Base-by-base conservation (phyloP, 1,140 invertebrate species). In the Oncopodura yosiiana region DNA sequence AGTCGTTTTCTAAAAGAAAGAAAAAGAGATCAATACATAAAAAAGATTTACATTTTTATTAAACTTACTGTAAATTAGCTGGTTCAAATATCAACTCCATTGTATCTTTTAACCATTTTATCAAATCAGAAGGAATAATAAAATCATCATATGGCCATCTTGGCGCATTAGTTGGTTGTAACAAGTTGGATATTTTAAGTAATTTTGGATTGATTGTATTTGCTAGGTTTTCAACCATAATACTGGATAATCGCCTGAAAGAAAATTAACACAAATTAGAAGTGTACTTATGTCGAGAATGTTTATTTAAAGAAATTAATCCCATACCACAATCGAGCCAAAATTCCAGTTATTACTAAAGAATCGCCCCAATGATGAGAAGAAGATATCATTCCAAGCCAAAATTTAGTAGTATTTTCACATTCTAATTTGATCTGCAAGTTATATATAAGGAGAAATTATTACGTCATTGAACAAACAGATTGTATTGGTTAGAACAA, bases 281-380 rank as follows among this genome's bases (percentile, higher is more conserved):
- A n/a, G n/a, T n/a, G n/a, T n/a, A n/a, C n/a, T n/a, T n/a, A n/a
- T n/a, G n/a, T n/a, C n/a, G n/a, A n/a, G n/a, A n/a, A n/a, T n/a
- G n/a, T n/a, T n/a, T n/a, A n/a, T n/a, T n/a, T n/a, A n/a, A n/a
- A n/a, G n/a, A n/a, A n/a, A n/a, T n/a, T n/a, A n/a, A n/a, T n/a
- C n/a, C 8, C 30, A 34, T 48, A 49, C 60, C 60, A 61, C 16
- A 61, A 45, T 36, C 60, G 53, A 2, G 60, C 37, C 24, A 61
- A 34, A 19, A 58, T 51, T 8, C 50, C 43, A 18, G 44, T 48
- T 4, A 58, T 41, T n/a, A 61, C 43, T n/a, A 61, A 37, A 5
- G 60, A 61, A 39, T 61, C 60, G 26, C 60, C 52, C 60, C 60
- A 61, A 51, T 61, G 60, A 49, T 58, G 55, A 14, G 36, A 43